Base-by-base conservation (phyloP, 2,888 invertebrate genomes). In the Phymatocera aterrima region DNA sequence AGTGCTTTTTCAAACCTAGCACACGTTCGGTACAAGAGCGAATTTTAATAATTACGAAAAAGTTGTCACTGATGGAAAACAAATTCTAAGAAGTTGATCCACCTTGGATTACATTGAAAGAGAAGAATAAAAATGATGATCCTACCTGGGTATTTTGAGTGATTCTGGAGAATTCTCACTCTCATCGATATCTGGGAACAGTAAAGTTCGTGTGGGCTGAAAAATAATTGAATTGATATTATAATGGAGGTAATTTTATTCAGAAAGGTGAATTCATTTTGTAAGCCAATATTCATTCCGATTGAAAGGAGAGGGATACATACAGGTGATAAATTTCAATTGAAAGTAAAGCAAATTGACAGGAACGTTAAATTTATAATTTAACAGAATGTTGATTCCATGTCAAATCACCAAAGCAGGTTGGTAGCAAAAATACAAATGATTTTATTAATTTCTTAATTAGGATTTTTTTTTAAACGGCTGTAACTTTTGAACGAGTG, bases 191-290 rank as follows among this genome's bases (percentile, higher is more conserved):
- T 72, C 72, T 15, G 72, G 51, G 34, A 72, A 72, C 21, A 72
- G 34, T 8, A 34, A 28, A n/a, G 48, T 48, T 51, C 72, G 48
- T 51, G n/a, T 51, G 18, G 31, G 10, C 72, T 72, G 72, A 51
- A 72, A 72, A 43, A 12, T 10, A 48, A 72, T 21, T 0, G 15
- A 34, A 8, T 15, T 3, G 37, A 61, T n/a, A 18, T 61, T 61
- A 37, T 18, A 37, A 34, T 37, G 10, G 18, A 18, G 46, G 15
- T 46, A 10, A 46, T 12, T 15, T 46, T 15, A 57, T 57, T 28
- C 21, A 0, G 21, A 5, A 12, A 15, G 8, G 15, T 37, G 1
- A 18, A 34, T 64, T 57, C 10, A 37, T 64, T 64, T 8, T n/a
- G n/a, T 3, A 6, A n/a, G 15, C 31, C 6, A 60, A n/a, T n/a